Conservation (phyloP, 2,797 vertebrate species). For the Melanotaenia trifasciata region DNA sequence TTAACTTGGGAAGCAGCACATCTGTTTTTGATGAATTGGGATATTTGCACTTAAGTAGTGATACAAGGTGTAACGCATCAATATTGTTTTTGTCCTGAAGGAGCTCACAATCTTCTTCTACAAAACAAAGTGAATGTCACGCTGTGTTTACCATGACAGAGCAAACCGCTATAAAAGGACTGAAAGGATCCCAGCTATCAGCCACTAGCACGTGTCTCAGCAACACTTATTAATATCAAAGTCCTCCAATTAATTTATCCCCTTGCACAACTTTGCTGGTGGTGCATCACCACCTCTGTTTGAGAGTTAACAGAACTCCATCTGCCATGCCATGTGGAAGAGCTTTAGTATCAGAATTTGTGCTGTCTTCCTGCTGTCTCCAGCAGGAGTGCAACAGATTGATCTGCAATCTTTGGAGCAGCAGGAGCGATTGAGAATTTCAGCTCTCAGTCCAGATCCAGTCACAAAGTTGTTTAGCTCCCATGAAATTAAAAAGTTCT, state of each 20-base stretch:
- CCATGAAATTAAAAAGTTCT: slow-evolving; percentile 35
- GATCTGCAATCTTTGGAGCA: slow-evolving; percentile 64
- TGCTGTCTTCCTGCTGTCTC: slow-evolving; percentile 43
- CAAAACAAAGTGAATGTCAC: slow-evolving; percentile 42
- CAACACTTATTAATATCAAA: slow-evolving; percentile 21
- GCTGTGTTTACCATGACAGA: slow-evolving; percentile 38
- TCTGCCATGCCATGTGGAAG: slow-evolving; percentile 37
- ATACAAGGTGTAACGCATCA: slow-evolving; percentile 2
- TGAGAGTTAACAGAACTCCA: slow-evolving; percentile 47
- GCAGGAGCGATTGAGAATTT: slow-evolving; percentile 49
- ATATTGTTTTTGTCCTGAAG: slow-evolving; percentile 29
- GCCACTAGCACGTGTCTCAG: background rate
- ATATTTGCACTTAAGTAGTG: slow-evolving; percentile 20
- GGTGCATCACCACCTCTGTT: slow-evolving; percentile 39
- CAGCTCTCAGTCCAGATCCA: slow-evolving; percentile 35
- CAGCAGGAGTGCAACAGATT: slow-evolving; percentile 52
- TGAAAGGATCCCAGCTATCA: slow-evolving; percentile 28
- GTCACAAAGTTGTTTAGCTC: slow-evolving; percentile 43
- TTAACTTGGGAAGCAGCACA: background rate
- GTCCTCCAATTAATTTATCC: slow-evolving; percentile 14
- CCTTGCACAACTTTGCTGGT: slow-evolving; percentile 15
- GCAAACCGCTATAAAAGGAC: slow-evolving; percentile 30
- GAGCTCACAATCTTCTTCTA: slow-evolving; percentile 16
- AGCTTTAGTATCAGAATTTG: slow-evolving; percentile 39
- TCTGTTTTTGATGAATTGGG: background rate